Evolutionary conservation across 2,888 invertebrate genomes (phyloP), one percentile per base, ranked within the genome.

Genomic region (Hypsopygia costalis): DNA sequence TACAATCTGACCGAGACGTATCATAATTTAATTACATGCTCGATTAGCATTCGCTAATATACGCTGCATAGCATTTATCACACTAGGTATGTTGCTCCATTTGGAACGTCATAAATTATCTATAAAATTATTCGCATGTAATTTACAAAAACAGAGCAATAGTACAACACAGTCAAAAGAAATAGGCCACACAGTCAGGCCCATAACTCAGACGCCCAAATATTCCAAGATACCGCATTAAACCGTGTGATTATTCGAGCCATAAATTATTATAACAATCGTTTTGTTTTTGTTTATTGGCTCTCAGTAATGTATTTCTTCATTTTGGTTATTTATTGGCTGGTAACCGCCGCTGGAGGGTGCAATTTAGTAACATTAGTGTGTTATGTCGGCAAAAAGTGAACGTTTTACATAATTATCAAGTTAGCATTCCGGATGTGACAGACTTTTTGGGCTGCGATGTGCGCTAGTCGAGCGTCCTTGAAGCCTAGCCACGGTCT

Each of bases 301-400:
- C 43, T 45, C 44, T 41, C 9, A 22, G 32, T 50, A 50, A 50
- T 50, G 43, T 50, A 47, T 50, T 50, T 50, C 43, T 47, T 47
- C 41, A 47, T 50, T 47, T 50, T 43, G 41, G 38, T 49, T 47
- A 47, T 50, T 47, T 47, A 50, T 46, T 45, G 43, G 38, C 45
- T 46, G 41, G 41, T 39, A 44, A 50, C 25, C 25, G 47, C 46
- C 34, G 47, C 34, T 34, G 45, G 47, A 41, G 21, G 43, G 34
- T 44, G 46, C 46, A 49, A 50, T 52, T 49, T 49, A 11, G 38
- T 34, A 44, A 45, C 41, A 44, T 44, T 48, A 48, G 40, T 41
- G 42, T 46, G 47, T 50, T 50, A 47, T 44, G 40, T 43, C 22
- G 34, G 27, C 45, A 47, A 44, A 47, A 46, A 46, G 40, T 11